Evolutionary conservation across 1,140 invertebrate genomes (phyloP), one percentile per base, ranked within the genome.

Genomic region (Solenopsis invicta): DNA sequence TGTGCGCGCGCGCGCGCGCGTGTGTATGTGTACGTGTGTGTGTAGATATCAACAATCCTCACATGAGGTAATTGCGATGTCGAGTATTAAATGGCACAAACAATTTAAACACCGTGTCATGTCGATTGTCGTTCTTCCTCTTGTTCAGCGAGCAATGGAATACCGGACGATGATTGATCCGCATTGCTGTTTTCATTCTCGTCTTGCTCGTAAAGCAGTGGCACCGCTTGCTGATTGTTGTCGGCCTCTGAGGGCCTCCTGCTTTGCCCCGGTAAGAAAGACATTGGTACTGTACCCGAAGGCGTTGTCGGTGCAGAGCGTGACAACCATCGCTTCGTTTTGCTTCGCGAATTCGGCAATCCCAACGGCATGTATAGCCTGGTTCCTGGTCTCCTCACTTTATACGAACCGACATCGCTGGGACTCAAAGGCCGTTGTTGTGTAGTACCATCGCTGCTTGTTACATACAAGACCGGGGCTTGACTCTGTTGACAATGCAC

Each of bases 291-390:
- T 37, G 93, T 95, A 5, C 96, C 96, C 69, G 97, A 97, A 0
- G 97, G 97, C 0, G 97, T 98, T 3, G 97, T 97, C 0, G 97
- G 97, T 0, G 97, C 97, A 1, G 97, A 98, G 24, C 97, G 95
- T 0, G 97, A 97, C 16, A 97, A 91, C 97, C 97, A 97, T 54
- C 96, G 95, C 91, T 95, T 96, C n/a, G 95, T 87, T 87, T 95
- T 95, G 69, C 88, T 94, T 75, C 91, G 92, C 8, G 93, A 90
- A 24, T 50, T 80, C 61, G 89, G 86, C n/a, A 93, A 88, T 21
- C 95, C 93, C n/a, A 95, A 88, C 1, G 94, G 94, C 93, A 95
- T 94, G 62, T 95, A 95, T 85, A 94, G 92, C 72, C 95, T 95
- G 6, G 94, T 93, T 2, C 94, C 92, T 8, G 92, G 89, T 18